phyloP scores from a whole-genome alignment of 2,113 vertebrate genomes.

The Antechinus flavipes region DNA sequence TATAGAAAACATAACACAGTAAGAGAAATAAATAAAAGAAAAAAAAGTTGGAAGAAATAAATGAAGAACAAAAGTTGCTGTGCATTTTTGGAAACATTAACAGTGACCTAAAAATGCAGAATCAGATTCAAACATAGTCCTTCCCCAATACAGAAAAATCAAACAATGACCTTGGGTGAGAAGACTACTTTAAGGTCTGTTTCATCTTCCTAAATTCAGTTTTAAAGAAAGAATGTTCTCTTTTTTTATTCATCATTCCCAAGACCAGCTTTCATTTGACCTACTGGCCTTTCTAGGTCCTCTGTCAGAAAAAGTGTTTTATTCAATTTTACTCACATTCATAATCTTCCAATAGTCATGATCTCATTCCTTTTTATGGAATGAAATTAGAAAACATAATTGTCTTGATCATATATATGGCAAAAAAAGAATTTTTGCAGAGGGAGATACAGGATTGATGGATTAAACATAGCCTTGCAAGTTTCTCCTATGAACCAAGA shows the following conservation, averaged over 20 bases:
- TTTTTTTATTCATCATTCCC: background rate
- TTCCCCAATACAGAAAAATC: background rate
- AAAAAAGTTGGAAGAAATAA: background rate
- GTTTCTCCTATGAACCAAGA: background rate
- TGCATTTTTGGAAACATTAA: constrained; percentile 30
- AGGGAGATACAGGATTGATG: background rate
- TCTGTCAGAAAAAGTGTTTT: background rate
- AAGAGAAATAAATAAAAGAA: background rate
- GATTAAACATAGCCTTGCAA: background rate
- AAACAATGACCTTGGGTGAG: background rate
- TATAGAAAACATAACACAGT: constrained; percentile 18
- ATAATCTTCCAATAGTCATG: background rate
- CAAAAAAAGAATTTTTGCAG: background rate
- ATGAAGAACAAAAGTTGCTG: constrained; percentile 40
- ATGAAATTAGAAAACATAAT: background rate
- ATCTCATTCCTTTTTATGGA: background rate
- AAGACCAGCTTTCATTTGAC: background rate
- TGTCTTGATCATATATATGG: background rate
- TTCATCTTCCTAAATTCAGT: background rate
- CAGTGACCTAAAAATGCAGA: constrained; percentile 33
- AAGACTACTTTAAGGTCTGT: background rate
- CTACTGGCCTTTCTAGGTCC: background rate
- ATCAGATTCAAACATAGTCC: background rate
- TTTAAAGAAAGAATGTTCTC: background rate
- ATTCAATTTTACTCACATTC: background rate